Evolutionary conservation across 2,888 invertebrate species (phyloP), one percentile per base, ranked within the genome.

Genomic region (Cephus nigrinus): DNA sequence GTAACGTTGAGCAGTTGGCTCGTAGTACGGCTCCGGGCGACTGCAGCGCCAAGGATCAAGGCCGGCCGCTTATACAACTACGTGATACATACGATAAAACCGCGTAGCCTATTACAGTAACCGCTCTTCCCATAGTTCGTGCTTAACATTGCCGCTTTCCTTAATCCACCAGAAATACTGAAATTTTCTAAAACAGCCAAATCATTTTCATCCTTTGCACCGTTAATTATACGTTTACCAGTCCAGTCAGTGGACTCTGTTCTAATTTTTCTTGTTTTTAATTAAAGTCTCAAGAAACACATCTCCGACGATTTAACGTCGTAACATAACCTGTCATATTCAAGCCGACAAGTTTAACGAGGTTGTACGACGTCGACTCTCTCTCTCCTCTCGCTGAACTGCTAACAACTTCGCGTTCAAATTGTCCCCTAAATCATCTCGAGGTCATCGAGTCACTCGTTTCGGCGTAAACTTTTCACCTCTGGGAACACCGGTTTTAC

Each of bases 21-120:
- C 77, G 82, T 78, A 31, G 71, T 71, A 81, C 81, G 80, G 84
- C 87, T 87, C 82, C 84, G 80, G 85, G 84, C 89, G 87, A 90
- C 86, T 88, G 87, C 87, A 90, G 89, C 90, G 89, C 89, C 87
- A 90, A 89, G 90, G 90, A 90, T 90, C 90, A 90, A 90, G 90
- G 90, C 90, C 90, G 89, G 87, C 85, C 82, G 84, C 85, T 88
- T 87, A 84, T 82, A 83, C 84, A 84, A 84, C 84, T 84, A 82
- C 68, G 79, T 80, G 79, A 82, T 81, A 82, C n/a, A 71, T 31
- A 71, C 55, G 23, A 55, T 40, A 15, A 55, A 55, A 23, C 15
- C 55, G 9, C 55, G 23, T 55, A 55, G 23, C 15, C 55, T 23
- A 55, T 55, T 55, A 55, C 55, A 55, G 55, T 55, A 55, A 55